phyloP scores from a whole-genome alignment of 1,140 invertebrate genomes.

The Steinernema khuongi region DNA sequence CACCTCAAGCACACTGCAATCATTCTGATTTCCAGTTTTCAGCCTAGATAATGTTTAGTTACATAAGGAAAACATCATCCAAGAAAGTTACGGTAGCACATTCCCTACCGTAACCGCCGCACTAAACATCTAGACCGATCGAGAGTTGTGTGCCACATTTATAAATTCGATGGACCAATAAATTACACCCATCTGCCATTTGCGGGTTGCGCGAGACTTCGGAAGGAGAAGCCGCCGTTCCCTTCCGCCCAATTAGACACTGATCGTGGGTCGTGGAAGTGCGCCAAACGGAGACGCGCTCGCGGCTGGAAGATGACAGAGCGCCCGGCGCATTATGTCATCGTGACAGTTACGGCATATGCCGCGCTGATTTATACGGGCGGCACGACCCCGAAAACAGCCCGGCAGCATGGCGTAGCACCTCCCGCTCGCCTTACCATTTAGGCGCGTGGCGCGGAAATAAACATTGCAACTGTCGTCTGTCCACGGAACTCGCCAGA shows the following conservation, averaged over 20 bases:
- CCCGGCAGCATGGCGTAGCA: not conserved
- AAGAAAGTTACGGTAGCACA: no score
- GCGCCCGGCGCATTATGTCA: not conserved
- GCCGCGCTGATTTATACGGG: not conserved
- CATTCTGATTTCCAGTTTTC: no score
- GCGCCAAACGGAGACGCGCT: not conserved
- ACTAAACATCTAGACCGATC: no score
- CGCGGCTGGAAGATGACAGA: constrained; percentile 8
- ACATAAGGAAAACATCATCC: no score
- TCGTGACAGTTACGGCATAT: constrained; percentile 10
- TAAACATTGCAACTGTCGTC: constrained; percentile 8
- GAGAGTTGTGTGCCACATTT: no score
- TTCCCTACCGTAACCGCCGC: no score
- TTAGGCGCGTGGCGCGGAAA: not conserved
- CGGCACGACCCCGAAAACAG: not conserved
- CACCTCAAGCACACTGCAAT: no score
- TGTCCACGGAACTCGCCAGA: not conserved
- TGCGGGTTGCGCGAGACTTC: not conserved
- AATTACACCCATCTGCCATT: not conserved
- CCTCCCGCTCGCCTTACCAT: not conserved
- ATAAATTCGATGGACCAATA: no score
- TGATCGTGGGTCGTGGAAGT: constrained; percentile 3
- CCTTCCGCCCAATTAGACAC: constrained; percentile 8
- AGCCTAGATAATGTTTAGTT: no score
- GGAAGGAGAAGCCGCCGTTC: not conserved